A percentile compares a stretch with the other conserved stretches of the same genome.
Evolutionary conservation across 1,140 invertebrate species (phyloP).

Genomic region (Spodoptera frugiperda): DNA sequence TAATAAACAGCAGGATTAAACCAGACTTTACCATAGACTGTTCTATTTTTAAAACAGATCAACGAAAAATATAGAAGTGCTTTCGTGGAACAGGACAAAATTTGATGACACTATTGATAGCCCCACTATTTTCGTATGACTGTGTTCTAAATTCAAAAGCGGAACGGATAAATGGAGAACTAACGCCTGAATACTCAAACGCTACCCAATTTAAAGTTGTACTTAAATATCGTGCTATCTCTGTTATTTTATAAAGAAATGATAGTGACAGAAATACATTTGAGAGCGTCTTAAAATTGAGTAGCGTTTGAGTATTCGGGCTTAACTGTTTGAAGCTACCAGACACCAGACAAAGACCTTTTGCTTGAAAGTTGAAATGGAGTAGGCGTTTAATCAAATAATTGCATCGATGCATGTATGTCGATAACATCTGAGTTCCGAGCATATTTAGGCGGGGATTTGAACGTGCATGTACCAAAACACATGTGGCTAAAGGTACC

Average conservation of each 20-base stretch:
- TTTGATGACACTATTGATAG: slow-evolving; percentile 24
- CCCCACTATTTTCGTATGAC: not conserved
- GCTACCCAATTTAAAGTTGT: no score
- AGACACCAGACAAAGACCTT: not conserved
- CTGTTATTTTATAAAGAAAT: no score
- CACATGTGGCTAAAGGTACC: slow-evolving; percentile 7
- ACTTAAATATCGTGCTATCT: no score
- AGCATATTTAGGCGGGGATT: not conserved
- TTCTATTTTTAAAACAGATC: slow-evolving; percentile 10
- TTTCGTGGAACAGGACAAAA: not conserved
- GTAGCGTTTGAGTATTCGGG: no score
- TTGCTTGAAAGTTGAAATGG: not conserved
- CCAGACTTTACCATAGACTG: not conserved
- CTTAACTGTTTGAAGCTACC: no score
- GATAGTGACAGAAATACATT: no score
- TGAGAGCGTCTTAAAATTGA: no score
- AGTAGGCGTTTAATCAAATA: slow-evolving; percentile 17
- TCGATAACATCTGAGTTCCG: slow-evolving; percentile 8
- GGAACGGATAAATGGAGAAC: not conserved
- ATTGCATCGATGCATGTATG: slow-evolving; percentile 24
- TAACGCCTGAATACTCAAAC: no score
- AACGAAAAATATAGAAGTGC: not conserved
- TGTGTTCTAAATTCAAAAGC: not conserved
- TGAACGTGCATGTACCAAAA: not conserved
- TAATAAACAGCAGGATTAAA: no score